Percentiles rank a stretch among this genome's conserved stretches.
phyloP scores from a whole-genome alignment of 92 coral and sea anemone genomes.

The Parazoanthus atlanticus region DNA sequence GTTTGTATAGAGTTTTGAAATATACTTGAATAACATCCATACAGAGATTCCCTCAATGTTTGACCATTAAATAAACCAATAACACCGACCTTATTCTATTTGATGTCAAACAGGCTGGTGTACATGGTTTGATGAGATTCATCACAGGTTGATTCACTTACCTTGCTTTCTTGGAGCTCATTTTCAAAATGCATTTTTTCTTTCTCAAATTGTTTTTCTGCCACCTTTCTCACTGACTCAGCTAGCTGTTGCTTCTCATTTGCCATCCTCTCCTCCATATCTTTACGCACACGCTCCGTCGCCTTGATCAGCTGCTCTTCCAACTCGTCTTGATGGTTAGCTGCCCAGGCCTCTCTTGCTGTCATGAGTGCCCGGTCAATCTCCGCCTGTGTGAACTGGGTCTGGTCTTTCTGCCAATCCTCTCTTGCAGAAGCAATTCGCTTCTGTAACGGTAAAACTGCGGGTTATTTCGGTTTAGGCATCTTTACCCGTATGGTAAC shows the following conservation, averaged over 20 bases:
- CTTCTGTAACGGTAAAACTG: conserved; percentile 43
- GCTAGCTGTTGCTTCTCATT: conserved; percentile 62
- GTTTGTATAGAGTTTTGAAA: not conserved
- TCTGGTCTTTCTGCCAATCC: conserved; percentile 72
- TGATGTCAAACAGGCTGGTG: not conserved
- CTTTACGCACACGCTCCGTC: conserved; percentile 64
- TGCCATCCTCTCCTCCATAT: conserved; percentile 52
- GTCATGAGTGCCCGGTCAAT: conserved; percentile 81
- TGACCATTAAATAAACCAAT: not conserved
- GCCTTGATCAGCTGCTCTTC: conserved; percentile 73
- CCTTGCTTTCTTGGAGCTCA: conserved; percentile 67
- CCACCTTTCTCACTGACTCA: conserved; percentile 60
- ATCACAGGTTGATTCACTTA: not conserved
- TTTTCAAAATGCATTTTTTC: conserved; percentile 74
- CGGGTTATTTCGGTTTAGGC: no score
- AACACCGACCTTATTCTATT: not conserved
- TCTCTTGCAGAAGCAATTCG: conserved; percentile 71
- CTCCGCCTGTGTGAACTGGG: conserved; percentile 71
- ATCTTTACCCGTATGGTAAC: not conserved
- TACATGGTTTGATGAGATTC: no score
- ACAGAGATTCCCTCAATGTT: not conserved
- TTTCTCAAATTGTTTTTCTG: conserved; percentile 56
- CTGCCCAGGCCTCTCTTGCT: conserved; percentile 92
- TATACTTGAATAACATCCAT: not conserved
- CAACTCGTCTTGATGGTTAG: conserved; percentile 65